Base-by-base conservation (phyloP, 2,888 invertebrate genomes). In the Isoperla grammatica region DNA sequence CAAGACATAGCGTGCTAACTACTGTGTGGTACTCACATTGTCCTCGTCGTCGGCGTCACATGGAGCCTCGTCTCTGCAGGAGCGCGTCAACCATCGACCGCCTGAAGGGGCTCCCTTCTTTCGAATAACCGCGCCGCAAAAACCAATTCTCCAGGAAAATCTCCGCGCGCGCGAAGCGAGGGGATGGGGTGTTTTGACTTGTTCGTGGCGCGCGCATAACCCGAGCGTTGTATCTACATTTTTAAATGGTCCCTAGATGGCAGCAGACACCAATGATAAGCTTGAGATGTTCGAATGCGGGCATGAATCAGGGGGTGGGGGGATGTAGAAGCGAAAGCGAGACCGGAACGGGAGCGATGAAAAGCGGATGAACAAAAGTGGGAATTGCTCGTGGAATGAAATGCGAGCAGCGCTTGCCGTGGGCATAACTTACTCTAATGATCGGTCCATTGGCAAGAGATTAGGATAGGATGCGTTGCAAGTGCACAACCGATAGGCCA, bases 121-220 rank as follows among this genome's bases (percentile, higher is more conserved):
- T 53, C 53, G 53, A 53, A 53, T 53, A 53, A 53, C 37, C 53
- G 37, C 53, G 37, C 37, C 53, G 37, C 53, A 53, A 53, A 53
- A 53, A 53, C 53, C 53, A 53, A 53, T 39, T 53, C 53, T n/a
- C 4, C 15, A 20, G 48, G 53, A 53, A 35, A 53, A 53, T 53
- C 53, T 53, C 53, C 53, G 56, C 19, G 71, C 68, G 68, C 67
- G 54, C 61, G 56, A 62, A 59, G 56, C 57, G 63, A 65, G 67
- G 45, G 53, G 48, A 46, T 23, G 56, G 20, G 53, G 59, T 48
- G 59, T 12, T 45, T 54, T 60, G 59, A 68, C 66, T 68, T 69
- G 46, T 17, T 22, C 48, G 23, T 11, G 20, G 57, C 37, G 46
- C 35, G 43, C 43, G 45, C 54, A 46, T 42, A 50, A 56, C 56